phyloP scores from a whole-genome alignment of 2,888 invertebrate species.

The Cacoxenus indagator region DNA sequence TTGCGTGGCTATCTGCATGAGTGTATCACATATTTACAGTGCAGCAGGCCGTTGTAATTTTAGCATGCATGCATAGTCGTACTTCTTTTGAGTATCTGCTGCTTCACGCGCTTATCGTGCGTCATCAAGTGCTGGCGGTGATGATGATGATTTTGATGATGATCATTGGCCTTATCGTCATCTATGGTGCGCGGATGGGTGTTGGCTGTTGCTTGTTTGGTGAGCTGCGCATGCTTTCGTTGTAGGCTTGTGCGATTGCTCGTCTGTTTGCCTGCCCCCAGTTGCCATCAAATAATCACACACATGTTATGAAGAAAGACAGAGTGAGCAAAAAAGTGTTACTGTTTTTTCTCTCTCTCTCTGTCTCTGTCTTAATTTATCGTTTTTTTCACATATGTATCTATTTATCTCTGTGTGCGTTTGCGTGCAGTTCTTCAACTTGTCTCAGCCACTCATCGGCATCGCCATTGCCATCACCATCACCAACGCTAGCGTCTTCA shows the following conservation, averaged over 20 bases:
- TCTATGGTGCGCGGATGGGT: background rate
- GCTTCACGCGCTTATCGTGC: constrained; percentile 8
- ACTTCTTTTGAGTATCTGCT: background rate
- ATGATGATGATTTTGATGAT: background rate
- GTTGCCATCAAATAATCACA: too few species aligned
- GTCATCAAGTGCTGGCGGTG: background rate
- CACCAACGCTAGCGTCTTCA: background rate
- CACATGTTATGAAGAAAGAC: too few species aligned
- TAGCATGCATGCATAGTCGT: constrained; percentile 6
- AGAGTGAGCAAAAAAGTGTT: too few species aligned
- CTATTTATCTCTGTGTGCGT: background rate
- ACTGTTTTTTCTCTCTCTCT: too few species aligned
- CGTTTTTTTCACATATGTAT: background rate
- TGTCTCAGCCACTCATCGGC: background rate
- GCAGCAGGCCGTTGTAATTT: background rate
- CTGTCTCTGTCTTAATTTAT: too few species aligned
- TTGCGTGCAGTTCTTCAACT: background rate
- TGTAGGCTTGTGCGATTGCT: too few species aligned
- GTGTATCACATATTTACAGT: constrained; percentile 20
- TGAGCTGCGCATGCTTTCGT: background rate
- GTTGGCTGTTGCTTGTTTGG: background rate
- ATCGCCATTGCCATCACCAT: background rate
- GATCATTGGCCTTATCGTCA: background rate
- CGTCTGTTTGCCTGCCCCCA: too few species aligned
- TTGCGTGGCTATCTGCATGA: constrained; percentile 51